A percentile compares a stretch with the other conserved stretches of the same genome.
These are phyloP conservation scores for Aleiodes testaceus DNA, from an alignment of 2,888 invertebrate species.

Conservation along the genomic window DNA sequence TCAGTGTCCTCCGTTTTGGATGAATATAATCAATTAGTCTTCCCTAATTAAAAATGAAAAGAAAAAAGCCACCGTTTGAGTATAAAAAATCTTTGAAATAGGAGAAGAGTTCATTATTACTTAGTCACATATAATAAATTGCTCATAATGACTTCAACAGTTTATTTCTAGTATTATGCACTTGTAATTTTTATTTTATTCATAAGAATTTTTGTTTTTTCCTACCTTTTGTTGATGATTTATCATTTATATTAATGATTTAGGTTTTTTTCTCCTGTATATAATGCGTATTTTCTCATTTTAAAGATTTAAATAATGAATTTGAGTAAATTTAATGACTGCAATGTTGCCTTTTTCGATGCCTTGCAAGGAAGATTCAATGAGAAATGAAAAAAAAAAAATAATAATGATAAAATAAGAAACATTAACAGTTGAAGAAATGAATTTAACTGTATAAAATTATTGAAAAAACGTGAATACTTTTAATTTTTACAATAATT, in stretches of 20 bases:
- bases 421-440: no score
- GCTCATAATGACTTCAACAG: constrained; percentile 24
- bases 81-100: not conserved
- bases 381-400: not conserved
- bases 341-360: constrained; percentile 21
- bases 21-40: not conserved
- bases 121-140: constrained; percentile 14
- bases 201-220: constrained; percentile 21
- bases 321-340: constrained; percentile 1
- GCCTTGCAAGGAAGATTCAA: constrained; percentile 2
- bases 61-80: constrained; percentile 6
- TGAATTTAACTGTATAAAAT: constrained; percentile 4
- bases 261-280: constrained; percentile 12
- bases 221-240: constrained; percentile 28
- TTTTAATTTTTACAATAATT: constrained; percentile 1
- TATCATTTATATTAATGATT: constrained; percentile 23
- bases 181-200: constrained; percentile 17
- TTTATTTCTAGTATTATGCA: constrained; percentile 29
- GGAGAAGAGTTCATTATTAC: not conserved
- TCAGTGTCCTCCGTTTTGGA: not conserved
- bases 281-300: constrained; percentile 24
- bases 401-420: no score
- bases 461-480: constrained; percentile 7
- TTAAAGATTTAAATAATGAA: not conserved
- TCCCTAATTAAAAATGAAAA: constrained; percentile 15